These are phyloP conservation scores for Coluber constrictor DNA, from an alignment of 2,797 vertebrate species.

Conservation along the genomic window DNA sequence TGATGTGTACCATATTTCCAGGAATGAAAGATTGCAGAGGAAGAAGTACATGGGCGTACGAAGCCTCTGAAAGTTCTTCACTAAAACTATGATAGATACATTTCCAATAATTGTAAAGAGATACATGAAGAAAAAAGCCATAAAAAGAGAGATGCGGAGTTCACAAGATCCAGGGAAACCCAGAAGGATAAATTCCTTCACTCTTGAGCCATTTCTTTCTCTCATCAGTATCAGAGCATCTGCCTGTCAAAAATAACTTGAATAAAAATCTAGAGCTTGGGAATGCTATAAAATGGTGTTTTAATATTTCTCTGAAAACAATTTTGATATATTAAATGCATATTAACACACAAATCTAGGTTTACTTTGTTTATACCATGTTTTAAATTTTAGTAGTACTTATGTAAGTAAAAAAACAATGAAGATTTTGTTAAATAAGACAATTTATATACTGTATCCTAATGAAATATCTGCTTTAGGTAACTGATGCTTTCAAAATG, in stretches of 20 bases:
- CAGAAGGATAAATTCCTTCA: constrained; percentile 47
- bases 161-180: constrained; percentile 46
- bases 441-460: neutral
- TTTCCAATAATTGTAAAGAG: constrained; percentile 40
- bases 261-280: neutral
- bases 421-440: neutral
- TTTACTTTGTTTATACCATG: neutral
- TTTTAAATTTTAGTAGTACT: neutral
- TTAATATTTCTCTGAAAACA: neutral
- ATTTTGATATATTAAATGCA: neutral
- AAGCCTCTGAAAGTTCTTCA: constrained; percentile 43
- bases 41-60: constrained; percentile 63
- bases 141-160: constrained; percentile 39
- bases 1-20: constrained; percentile 66
- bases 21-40: constrained; percentile 63
- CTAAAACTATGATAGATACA: constrained; percentile 56
- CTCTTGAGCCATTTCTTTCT: constrained; percentile 29
- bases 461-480: too few relatives aligned
- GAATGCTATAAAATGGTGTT: neutral
- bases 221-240: neutral
- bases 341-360: neutral
- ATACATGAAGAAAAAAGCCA: constrained; percentile 38
- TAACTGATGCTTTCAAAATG: too few relatives aligned
- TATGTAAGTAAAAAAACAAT: neutral
- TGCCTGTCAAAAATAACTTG: neutral